Percentiles rank a stretch among this genome's conserved stretches.
phyloP scores from a whole-genome alignment of 2,888 invertebrate species.

The Acrobeloides nanus region DNA sequence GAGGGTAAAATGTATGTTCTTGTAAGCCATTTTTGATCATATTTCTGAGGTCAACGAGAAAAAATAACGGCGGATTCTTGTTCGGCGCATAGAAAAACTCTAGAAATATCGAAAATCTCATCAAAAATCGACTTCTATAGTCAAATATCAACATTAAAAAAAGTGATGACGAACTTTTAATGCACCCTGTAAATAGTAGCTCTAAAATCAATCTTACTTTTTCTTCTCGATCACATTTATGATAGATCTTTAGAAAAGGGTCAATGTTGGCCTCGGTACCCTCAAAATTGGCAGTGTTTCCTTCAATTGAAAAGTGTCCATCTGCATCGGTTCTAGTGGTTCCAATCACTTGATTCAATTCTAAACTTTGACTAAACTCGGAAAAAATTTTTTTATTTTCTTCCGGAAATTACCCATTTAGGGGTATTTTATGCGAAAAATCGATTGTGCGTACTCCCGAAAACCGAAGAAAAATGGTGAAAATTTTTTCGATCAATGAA shows the following conservation, averaged over 20 bases:
- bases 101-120: too few species aligned
- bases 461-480: not conserved
- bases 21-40: too few species aligned
- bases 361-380: slow-evolving; percentile 18
- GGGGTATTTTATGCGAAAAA: not conserved
- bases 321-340: slow-evolving; percentile 17
- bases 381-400: slow-evolving; percentile 5
- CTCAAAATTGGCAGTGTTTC: slow-evolving; percentile 22
- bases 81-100: too few species aligned
- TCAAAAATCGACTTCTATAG: too few species aligned
- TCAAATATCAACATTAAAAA: too few species aligned
- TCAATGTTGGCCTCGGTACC: slow-evolving; percentile 28
- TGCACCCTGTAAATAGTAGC: too few species aligned
- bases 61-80: too few species aligned
- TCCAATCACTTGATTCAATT: slow-evolving; percentile 21
- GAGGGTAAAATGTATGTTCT: too few species aligned
- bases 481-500: slow-evolving; percentile 2
- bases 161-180: too few species aligned
- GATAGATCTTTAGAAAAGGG: slow-evolving; percentile 28
- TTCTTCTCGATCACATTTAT: slow-evolving; percentile 30
- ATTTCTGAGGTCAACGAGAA: too few species aligned
- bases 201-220: slow-evolving; percentile 18
- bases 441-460: too few species aligned
- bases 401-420: not conserved
- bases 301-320: slow-evolving; percentile 23